These are phyloP conservation scores for Hypotaenidia okinawae DNA, from an alignment of 2,797 vertebrate species.

Conservation along the genomic window DNA sequence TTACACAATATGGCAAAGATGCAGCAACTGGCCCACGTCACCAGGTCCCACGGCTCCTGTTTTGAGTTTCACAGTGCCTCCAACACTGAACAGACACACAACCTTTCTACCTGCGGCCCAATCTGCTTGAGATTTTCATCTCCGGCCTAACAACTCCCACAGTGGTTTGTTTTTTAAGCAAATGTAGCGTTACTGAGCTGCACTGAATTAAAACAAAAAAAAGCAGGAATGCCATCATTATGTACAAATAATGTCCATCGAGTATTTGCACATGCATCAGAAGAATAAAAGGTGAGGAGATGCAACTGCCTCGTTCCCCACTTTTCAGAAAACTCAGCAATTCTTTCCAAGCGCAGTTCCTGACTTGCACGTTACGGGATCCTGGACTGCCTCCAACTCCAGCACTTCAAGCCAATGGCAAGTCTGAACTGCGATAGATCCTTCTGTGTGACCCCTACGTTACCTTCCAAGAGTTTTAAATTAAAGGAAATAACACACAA, in stretches of 20 bases:
- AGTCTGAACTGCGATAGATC: background rate
- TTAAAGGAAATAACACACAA: slow-evolving; percentile 43
- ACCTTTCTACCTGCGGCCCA: background rate
- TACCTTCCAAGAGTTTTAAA: slow-evolving; percentile 40
- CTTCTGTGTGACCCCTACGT: background rate
- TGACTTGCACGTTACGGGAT: background rate
- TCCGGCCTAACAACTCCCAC: background rate
- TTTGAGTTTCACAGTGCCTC: background rate
- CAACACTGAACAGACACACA: background rate
- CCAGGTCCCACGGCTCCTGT: background rate
- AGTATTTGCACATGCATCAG: background rate
- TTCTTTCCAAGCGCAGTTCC: background rate
- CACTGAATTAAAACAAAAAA: background rate
- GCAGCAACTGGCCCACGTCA: accelerated
- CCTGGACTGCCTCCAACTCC: slow-evolving; percentile 11
- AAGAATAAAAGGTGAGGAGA: background rate
- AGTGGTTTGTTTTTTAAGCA: background rate
- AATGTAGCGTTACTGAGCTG: background rate
- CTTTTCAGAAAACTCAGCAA: slow-evolving; percentile 36
- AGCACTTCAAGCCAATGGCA: background rate
- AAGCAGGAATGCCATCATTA: background rate
- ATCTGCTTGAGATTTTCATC: background rate
- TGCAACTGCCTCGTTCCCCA: background rate
- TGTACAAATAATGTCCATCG: background rate
- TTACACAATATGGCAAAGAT: background rate